A percentile compares a stretch with the other conserved stretches of the same genome.
Conservation (phyloP, 2,797 vertebrate species). For the Notamacropus eugenii region DNA sequence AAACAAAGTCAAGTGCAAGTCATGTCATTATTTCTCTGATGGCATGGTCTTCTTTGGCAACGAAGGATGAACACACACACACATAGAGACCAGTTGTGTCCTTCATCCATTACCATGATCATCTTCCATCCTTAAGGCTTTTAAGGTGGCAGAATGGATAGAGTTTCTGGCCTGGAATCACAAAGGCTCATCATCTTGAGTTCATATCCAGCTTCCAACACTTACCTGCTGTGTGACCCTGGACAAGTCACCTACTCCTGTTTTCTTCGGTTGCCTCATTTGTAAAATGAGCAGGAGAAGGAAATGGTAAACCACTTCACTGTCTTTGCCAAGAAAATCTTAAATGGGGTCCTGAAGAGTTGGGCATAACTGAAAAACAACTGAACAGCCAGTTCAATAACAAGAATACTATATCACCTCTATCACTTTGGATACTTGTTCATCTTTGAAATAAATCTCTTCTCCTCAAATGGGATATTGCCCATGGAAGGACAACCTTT, state of each 20-base stretch:
- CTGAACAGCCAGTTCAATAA: background rate
- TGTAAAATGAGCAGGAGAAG: background rate
- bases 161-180: background rate
- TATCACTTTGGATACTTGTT: background rate
- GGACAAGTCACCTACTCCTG: background rate
- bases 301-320: background rate
- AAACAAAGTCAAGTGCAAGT: too few relatives aligned
- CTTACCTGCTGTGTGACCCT: background rate
- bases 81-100: too few relatives aligned
- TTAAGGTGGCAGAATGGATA: background rate
- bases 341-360: background rate
- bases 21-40: too few relatives aligned
- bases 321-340: background rate
- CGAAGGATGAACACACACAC: too few relatives aligned
- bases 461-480: background rate
- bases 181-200: background rate
- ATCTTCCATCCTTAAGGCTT: background rate
- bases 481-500: background rate
- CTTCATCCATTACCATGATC: background rate
- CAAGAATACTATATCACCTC: background rate
- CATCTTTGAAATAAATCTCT: background rate
- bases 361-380: background rate
- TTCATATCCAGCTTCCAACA: background rate
- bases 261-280: background rate
- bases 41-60: too few relatives aligned